Conservation (phyloP, 2,888 invertebrate species). For the Hartigia nigra region DNA sequence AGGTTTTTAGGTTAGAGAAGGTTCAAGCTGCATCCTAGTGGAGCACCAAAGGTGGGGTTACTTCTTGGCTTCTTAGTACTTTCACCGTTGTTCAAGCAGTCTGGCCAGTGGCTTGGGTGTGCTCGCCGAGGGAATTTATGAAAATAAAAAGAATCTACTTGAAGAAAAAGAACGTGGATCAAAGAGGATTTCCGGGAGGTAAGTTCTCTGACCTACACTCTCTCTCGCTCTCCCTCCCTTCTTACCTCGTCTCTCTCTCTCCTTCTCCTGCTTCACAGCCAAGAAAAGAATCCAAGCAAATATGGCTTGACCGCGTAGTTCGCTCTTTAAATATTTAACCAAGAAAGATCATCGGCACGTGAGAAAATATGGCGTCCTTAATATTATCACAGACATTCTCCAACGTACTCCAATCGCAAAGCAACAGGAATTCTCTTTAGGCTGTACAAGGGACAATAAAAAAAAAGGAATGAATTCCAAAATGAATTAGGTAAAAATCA, state of each 20-base stretch:
- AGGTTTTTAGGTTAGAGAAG: slow-evolving; percentile 5
- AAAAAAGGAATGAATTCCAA: neutral
- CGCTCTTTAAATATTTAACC: neutral
- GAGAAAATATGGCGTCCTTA: neutral
- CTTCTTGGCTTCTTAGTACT: slow-evolving; percentile 2
- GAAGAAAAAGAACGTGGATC: neutral
- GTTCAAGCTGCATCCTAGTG: slow-evolving; percentile 7
- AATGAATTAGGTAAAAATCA: neutral
- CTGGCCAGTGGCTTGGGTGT: neutral
- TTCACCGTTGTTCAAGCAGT: slow-evolving; percentile 5
- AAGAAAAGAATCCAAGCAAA: neutral
- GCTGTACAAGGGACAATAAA: too few relatives aligned
- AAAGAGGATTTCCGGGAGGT: neutral
- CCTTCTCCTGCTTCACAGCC: neutral
- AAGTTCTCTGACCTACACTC: neutral
- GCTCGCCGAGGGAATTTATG: slow-evolving; percentile 8
- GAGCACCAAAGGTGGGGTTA: slow-evolving; percentile 5
- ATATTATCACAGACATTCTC: neutral
- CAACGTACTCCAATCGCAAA: neutral
- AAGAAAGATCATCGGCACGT: neutral
- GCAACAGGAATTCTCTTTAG: neutral
- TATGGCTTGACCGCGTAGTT: neutral
- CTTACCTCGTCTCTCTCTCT: neutral
- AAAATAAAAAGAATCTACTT: neutral
- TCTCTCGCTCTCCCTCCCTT: neutral